Conservation (phyloP, 35 echinoderm and acorn worm genomes). For the Strongylocentrotus purpuratus region DNA sequence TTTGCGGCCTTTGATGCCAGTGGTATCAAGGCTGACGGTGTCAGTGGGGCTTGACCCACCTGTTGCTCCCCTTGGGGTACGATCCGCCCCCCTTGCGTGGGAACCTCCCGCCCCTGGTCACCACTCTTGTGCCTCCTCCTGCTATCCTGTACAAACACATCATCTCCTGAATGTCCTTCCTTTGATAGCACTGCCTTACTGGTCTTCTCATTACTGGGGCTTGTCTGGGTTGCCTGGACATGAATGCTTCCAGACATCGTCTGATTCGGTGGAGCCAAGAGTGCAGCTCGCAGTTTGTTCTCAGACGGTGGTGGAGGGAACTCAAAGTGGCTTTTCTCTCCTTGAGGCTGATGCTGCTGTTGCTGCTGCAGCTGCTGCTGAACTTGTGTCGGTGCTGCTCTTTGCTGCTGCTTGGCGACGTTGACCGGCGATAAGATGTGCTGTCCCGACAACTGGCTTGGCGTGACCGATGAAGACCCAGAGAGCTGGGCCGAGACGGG, state of each 20-base stretch:
- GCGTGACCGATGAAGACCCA: slow-evolving; percentile 59
- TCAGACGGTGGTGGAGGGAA: slow-evolving; percentile 73
- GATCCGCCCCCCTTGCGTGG: neutral
- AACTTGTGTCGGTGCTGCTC: neutral
- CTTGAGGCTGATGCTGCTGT: neutral
- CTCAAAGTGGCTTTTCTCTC: slow-evolving; percentile 65
- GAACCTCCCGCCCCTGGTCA: slow-evolving; percentile 37
- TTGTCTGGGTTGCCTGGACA: slow-evolving; percentile 69
- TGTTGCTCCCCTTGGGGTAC: slow-evolving; percentile 12
- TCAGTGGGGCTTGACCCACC: slow-evolving; percentile 14
- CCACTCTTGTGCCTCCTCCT: slow-evolving; percentile 43
- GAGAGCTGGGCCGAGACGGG: slow-evolving; percentile 66
- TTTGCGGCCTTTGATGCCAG: slow-evolving; percentile 17
- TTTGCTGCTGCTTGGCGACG: slow-evolving; percentile 51
- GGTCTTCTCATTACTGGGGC: slow-evolving; percentile 69
- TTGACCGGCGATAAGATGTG: slow-evolving; percentile 75
- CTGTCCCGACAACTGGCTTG: slow-evolving; percentile 34
- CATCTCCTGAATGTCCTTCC: slow-evolving; percentile 11
- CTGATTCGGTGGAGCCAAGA: slow-evolving; percentile 71
- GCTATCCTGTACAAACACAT: slow-evolving; percentile 22
- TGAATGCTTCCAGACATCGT: slow-evolving; percentile 22
- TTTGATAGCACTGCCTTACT: neutral
- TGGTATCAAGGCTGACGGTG: slow-evolving; percentile 12
- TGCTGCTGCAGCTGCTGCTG: neutral
- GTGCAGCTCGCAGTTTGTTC: slow-evolving; percentile 81